A percentile compares a stretch with the other conserved stretches of the same genome.
Conservation (phyloP, 2,113 vertebrate species). For the Drymodes brunneopygia region DNA sequence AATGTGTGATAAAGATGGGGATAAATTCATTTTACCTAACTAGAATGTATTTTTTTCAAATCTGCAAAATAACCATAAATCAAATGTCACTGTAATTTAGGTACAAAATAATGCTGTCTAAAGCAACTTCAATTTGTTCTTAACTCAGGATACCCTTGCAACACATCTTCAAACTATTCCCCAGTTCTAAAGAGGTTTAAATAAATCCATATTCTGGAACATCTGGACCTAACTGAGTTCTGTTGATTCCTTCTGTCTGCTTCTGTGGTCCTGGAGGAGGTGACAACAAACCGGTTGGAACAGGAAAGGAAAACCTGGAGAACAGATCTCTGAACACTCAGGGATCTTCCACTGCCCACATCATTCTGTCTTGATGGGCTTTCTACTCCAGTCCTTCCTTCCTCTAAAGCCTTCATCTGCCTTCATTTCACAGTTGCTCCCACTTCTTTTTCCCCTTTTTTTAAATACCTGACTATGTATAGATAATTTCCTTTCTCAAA, state of each 20-base stretch:
- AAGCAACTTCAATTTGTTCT: not conserved
- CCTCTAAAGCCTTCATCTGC: not conserved
- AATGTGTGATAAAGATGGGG: not conserved
- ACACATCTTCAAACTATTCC: not conserved
- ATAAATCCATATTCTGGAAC: not conserved
- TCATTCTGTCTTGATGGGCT: too few species aligned
- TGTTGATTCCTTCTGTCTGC: not conserved
- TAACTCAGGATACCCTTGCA: not conserved
- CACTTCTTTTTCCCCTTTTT: not conserved
- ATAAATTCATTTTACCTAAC: not conserved
- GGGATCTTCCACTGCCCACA: not conserved
- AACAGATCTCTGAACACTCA: not conserved
- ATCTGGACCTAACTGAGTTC: not conserved
- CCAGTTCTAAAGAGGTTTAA: not conserved
- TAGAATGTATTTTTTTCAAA: not conserved
- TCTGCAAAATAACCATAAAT: not conserved
- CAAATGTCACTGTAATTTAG: not conserved
- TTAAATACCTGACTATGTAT: not conserved
- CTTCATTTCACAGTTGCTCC: not conserved
- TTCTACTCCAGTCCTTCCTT: not conserved
- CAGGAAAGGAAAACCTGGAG: not conserved
- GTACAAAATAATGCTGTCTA: not conserved
- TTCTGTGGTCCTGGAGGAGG: not conserved
- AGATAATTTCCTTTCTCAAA: not conserved
- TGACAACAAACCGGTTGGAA: not conserved